Evolutionary conservation across 2,888 invertebrate species (phyloP), one percentile per base, ranked within the genome.

Genomic region (Campopleginae sp.): DNA sequence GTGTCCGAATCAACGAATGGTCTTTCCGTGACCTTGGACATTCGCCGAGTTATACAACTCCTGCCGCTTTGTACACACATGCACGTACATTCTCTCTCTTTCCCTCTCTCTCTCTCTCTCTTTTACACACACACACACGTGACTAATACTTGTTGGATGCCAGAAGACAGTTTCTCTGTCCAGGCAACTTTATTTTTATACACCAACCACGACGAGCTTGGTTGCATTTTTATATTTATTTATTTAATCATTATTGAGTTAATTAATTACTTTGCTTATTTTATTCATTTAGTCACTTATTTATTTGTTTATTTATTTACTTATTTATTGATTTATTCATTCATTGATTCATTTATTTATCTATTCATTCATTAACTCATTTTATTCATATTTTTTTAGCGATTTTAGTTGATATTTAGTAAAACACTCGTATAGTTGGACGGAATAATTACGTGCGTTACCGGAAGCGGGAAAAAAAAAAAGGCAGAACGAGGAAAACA

Each of bases 21-120:
- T 81, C 81, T 84, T 72, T 70, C 66, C 81, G 63, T 68, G 78
- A 81, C 84, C 84, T 81, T 81, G 78, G 17, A 46, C 74, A 70
- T 78, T 81, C 78, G 70, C 65, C 54, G 70, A 81, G 84, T 85
- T 81, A 85, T 63, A 81, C 84, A 85, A 85, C 84, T 81, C 63
- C 74, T 54, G 84, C 48, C 78, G 42, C 68, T 72, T 77, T 71
- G 74, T 63, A 71, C 84, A 71, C 72, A 70, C 74, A 51, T 61
- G 54, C 54, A 58, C 23, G 23, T 27, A 27, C 5, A 27, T 58
- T 8, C 10, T 58, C 27, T 27, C 54, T 58, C 54, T 51, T 8
- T 51, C 51, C 19, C 51, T 58, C 54, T 12, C 54, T 58, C 54
- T 54, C 27, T 12, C 54, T 58, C 54, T 14, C 66, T 46, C 46